Base-by-base conservation (phyloP, 1,140 invertebrate species). In the Lethocerus indicus region DNA sequence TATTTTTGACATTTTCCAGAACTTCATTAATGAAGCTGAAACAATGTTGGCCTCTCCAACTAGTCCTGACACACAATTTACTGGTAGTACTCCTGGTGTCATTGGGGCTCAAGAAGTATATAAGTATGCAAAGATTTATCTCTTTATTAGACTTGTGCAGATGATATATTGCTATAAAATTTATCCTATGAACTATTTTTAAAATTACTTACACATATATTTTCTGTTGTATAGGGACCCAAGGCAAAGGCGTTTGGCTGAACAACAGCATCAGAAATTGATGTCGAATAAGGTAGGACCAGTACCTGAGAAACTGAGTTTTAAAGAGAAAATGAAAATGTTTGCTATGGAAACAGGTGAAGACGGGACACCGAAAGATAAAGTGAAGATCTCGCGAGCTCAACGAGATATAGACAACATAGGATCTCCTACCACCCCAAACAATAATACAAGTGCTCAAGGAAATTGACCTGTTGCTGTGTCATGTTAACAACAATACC, bases 291-390 rank as follows among this genome's bases (percentile, higher is more conserved):
- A 76, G 67, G 62, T 69, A 59, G 61, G 67, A 49, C 76, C 82
- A 6, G 78, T 87, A 46, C 88, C 88, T 1, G 88, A 92, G 62
- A 90, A 91, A 59, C 67, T 94, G 9, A 85, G 82, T 45, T 93
- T 94, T 62, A 87, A 89, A 63, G 89, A 93, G 63, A 94, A 94
- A 67, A 93, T 94, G 87, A 90, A 91, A 65, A 91, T 93, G 87
- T 94, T 94, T 69, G 89, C 88, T 13, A 80, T 89, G 68, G 87
- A 91, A 67, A 85, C 85, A 1, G 87, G 87, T 23, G 87, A 92
- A 64, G 73, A 78, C 57, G 76, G 80, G 54, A 87, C 87, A 13
- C 87, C 87, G 36, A 82, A 85, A 64, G 87, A 91, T 61, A 91
- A 90, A 70, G 83, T 89, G 29, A 93, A 91, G 70, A 89, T 88